phyloP scores from a whole-genome alignment of 2,113 vertebrate genomes.

The Eudyptes chrysolophus region DNA sequence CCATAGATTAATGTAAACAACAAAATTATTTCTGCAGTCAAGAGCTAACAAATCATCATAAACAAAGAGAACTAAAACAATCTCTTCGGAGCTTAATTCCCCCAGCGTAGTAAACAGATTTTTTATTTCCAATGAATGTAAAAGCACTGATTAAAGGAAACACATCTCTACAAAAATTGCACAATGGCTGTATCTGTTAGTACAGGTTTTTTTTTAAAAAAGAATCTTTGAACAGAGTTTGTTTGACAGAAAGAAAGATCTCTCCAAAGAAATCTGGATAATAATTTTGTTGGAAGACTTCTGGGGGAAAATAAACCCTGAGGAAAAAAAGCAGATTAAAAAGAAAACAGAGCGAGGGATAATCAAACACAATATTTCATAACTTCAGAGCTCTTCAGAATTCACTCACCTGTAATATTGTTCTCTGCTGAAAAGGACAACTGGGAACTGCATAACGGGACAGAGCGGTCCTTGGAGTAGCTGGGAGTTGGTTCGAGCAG shows the following conservation, averaged over 20 bases:
- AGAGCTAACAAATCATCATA: constrained; percentile 78
- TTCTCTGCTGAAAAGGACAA: not conserved
- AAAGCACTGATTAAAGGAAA: constrained; percentile 65
- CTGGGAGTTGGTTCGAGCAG: not conserved
- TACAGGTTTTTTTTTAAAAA: not conserved
- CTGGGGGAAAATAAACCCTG: not conserved
- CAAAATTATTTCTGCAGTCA: constrained; percentile 79
- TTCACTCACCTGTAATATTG: not conserved
- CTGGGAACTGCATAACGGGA: not conserved
- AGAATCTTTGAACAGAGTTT: constrained; percentile 6
- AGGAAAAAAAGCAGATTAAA: not conserved
- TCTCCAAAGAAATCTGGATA: constrained; percentile 5
- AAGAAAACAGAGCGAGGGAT: not conserved
- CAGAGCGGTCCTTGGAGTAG: not conserved
- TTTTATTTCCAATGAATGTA: constrained; percentile 68
- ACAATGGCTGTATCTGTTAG: constrained; percentile 4
- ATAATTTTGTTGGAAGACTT: constrained; percentile 29
- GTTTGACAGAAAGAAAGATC: constrained; percentile 17
- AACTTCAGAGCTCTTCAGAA: not conserved
- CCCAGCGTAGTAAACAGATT: constrained; percentile 68
- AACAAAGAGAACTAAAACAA: constrained; percentile 76
- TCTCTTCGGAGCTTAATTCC: constrained; percentile 74
- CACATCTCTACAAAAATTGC: constrained; percentile 38
- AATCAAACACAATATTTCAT: not conserved
- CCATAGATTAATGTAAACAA: constrained; percentile 82